Evolutionary conservation across 92 coral and sea anemone species (phyloP).

Genomic region (Porites divaricata): DNA sequence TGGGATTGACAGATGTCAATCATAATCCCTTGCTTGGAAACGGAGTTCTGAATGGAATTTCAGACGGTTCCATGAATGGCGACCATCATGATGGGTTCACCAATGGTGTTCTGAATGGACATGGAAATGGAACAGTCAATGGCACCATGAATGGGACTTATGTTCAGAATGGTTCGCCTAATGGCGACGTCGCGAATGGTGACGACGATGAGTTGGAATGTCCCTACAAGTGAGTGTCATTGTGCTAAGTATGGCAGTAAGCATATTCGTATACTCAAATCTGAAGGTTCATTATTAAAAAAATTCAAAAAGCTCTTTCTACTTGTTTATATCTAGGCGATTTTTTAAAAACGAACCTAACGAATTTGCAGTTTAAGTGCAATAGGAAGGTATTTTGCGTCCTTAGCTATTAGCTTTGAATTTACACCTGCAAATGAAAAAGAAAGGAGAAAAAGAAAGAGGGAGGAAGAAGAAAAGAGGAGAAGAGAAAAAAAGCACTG

Average conservation of each 20-base stretch:
- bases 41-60: background rate
- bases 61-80: background rate
- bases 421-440: too few species aligned
- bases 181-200: background rate
- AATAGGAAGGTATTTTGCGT: too few species aligned
- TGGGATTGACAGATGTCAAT: constrained; percentile 49
- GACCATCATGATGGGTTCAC: background rate
- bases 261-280: background rate
- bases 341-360: too few species aligned
- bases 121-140: background rate
- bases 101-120: constrained; percentile 3
- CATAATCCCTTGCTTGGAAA: constrained; percentile 6
- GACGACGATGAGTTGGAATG: background rate
- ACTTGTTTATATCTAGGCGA: too few species aligned
- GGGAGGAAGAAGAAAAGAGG: too few species aligned
- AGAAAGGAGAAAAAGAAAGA: too few species aligned
- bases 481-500: too few species aligned
- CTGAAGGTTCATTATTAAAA: too few species aligned
- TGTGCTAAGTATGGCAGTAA: background rate
- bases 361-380: too few species aligned
- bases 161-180: background rate
- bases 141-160: background rate
- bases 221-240: constrained; percentile 29
- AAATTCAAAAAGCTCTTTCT: too few species aligned
- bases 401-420: too few species aligned